Evolutionary conservation across 2,797 vertebrate genomes (phyloP), one percentile per base, ranked within the genome.

Genomic region (Pygocentrus nattereri): DNA sequence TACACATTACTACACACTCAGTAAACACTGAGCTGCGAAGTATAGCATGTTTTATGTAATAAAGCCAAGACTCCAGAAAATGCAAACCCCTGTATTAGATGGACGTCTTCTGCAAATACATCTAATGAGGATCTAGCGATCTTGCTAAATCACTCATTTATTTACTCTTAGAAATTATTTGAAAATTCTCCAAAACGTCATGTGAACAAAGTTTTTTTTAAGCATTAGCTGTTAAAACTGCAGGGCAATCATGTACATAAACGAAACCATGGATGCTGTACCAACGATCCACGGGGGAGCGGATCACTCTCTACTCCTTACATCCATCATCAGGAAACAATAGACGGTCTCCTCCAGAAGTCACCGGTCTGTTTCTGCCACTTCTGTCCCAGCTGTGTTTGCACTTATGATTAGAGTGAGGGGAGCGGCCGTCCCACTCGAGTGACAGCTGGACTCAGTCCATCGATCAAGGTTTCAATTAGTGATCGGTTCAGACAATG

Each of bases 311-410:
- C 1, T 41, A 10, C 41, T 12, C 41, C 19, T 76, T 76, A 75
- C 88, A 93, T 93, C 93, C 88, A 93, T 93, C 93, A 92, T 8
- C 85, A 89, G 90, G 77, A 65, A 49, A 85, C 69, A 88, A 87
- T 83, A 89, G 88, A 87, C 4, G n/a, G 82, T 59, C 41, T 83
- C 89, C 82, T 87, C 84, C 52, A 85, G 85, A 86, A 38, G 76
- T 21, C 30, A 65, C 81, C 85, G 89, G 85, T 67, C 44, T 50
- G 49, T 89, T 91, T 84, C 44, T 78, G 82, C 83, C 82, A 58
- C 47, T 30, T 80, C 87, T 89, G 86, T 85, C 69, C 41, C 93
- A 94, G 92, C 93, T 94, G 92, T 92, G 93, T 95, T 94, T 94
- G 90, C 86, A 88, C 89, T 93, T 90, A 89, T 89, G 92, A 94